These are phyloP conservation scores for Andrena flavipes DNA, from an alignment of 2,888 invertebrate species.

Conservation along the genomic window DNA sequence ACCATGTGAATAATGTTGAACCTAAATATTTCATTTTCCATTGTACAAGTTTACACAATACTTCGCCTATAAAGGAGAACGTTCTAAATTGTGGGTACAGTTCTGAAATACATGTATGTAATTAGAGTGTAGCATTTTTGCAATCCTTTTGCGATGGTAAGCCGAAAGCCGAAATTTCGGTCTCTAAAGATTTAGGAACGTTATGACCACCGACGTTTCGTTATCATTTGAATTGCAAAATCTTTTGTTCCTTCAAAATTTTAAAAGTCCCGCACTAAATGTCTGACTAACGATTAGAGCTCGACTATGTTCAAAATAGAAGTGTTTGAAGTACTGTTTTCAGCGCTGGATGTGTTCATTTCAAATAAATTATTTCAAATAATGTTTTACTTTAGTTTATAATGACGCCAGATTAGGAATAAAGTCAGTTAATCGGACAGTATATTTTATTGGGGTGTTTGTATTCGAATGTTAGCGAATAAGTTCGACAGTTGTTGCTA, in stretches of 20 bases:
- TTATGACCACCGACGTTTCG: background rate
- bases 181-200: background rate
- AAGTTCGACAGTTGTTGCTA: conserved; percentile 6
- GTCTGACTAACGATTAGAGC: background rate
- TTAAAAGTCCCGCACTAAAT: background rate
- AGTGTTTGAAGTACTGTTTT: background rate
- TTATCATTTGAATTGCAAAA: conserved; percentile 9
- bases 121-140: conserved; percentile 42
- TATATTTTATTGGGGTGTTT: background rate
- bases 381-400: background rate
- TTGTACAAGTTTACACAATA: conserved; percentile 38
- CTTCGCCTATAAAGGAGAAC: conserved; percentile 19
- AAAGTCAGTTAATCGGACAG: background rate
- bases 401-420: background rate
- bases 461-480: background rate
- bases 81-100: conserved; percentile 58
- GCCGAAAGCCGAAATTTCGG: conserved; percentile 11
- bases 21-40: conserved; percentile 42
- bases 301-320: background rate
- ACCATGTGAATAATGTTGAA: conserved; percentile 18
- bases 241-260: background rate
- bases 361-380: conserved; percentile 8
- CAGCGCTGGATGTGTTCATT: background rate
- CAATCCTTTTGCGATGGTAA: conserved; percentile 33
- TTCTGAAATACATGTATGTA: conserved; percentile 66